A percentile compares a stretch with the other conserved stretches of the same genome.
Conservation (phyloP, 2,888 invertebrate species). For the Hemaris fuciformis region DNA sequence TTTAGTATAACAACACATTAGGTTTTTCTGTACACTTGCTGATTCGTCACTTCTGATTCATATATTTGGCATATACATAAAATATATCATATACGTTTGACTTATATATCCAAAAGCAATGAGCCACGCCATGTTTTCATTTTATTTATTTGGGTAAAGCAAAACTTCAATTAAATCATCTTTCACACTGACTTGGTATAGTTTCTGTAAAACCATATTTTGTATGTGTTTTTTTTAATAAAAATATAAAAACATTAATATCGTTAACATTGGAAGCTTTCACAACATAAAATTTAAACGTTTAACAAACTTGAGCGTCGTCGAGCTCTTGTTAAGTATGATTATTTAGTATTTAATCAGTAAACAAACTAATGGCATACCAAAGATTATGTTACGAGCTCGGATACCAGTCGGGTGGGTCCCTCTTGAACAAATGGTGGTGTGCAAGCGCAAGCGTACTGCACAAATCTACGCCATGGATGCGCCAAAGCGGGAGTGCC, state of each 20-base stretch:
- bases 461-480: slow-evolving; percentile 75
- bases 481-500: slow-evolving; percentile 78
- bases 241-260: background rate
- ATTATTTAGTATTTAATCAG: slow-evolving; percentile 71
- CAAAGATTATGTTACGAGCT: slow-evolving; percentile 68
- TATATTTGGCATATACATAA: no score
- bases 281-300: slow-evolving; percentile 40
- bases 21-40: no score
- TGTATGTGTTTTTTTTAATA: background rate
- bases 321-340: slow-evolving; percentile 58
- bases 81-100: background rate
- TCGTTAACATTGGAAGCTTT: slow-evolving; percentile 37
- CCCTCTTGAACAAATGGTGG: slow-evolving; percentile 57
- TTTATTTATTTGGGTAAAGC: no score
- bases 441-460: slow-evolving; percentile 58
- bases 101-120: background rate
- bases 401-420: slow-evolving; percentile 68
- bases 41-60: no score
- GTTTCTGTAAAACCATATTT: no score
- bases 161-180: no score
- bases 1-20: no score
- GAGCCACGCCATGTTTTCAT: background rate
- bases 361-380: slow-evolving; percentile 75
- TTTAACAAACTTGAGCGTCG: slow-evolving; percentile 46
- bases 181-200: no score